Percentiles rank a stretch among this genome's conserved stretches.
phyloP scores from a whole-genome alignment of 1,140 invertebrate genomes.

The Littorina saxatilis region DNA sequence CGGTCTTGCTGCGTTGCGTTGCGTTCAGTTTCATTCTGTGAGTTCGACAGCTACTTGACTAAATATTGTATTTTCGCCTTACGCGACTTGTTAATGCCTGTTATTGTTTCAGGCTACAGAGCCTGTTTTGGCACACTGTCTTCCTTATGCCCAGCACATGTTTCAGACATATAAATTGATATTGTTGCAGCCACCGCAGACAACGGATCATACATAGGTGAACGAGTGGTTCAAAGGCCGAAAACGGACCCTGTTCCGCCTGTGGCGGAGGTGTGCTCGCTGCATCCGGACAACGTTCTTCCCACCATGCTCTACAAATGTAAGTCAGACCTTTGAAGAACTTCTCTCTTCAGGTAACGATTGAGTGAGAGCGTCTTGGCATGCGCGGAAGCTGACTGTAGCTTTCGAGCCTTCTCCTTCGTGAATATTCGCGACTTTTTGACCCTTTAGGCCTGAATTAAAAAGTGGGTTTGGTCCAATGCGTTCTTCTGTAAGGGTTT shows the following conservation, averaged over 20 bases:
- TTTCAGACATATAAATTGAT: too few species aligned
- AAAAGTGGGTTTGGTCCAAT: not conserved
- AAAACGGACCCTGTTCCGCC: not conserved
- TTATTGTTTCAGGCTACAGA: too few species aligned
- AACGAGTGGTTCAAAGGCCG: not conserved
- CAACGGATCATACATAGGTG: not conserved
- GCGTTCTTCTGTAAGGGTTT: too few species aligned
- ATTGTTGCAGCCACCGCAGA: not conserved
- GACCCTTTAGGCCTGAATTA: not conserved
- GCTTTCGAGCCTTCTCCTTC: not conserved
- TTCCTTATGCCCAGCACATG: too few species aligned
- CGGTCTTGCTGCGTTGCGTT: too few species aligned
- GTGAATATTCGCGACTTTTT: not conserved
- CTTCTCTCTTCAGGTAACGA: not conserved
- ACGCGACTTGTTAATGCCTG: too few species aligned
- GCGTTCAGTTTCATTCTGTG: too few species aligned
- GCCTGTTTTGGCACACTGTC: too few species aligned
- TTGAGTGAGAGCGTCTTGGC: not conserved
- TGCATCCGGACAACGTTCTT: not conserved
- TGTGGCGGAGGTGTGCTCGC: not conserved
- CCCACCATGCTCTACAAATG: not conserved
- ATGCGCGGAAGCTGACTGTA: not conserved
- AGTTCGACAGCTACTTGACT: too few species aligned
- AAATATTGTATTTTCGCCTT: too few species aligned
- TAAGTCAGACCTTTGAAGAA: too few species aligned